These are phyloP conservation scores for Telenomus remus DNA, from an alignment of 1,140 invertebrate genomes.

Conservation along the genomic window DNA sequence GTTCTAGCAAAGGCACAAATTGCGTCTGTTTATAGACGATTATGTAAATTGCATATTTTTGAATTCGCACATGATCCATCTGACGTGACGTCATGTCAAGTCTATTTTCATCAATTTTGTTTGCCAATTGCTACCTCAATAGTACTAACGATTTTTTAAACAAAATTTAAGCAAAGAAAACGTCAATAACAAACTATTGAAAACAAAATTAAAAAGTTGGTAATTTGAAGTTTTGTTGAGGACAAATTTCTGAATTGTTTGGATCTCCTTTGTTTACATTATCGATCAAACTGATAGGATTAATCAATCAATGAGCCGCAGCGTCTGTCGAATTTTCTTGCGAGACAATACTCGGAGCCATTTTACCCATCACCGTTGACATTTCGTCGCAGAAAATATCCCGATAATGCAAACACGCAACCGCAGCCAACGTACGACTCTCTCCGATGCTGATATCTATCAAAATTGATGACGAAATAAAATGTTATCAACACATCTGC, in stretches of 20 bases:
- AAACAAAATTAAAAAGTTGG: too few species aligned
- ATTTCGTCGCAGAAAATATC: slow-evolving; percentile 39
- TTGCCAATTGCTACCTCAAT: background rate
- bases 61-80: slow-evolving; percentile 30
- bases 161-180: too few species aligned
- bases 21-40: slow-evolving; percentile 36
- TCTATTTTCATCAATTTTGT: slow-evolving; percentile 33
- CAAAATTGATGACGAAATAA: slow-evolving; percentile 48
- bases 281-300: slow-evolving; percentile 10
- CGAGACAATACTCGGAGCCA: slow-evolving; percentile 14
- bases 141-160: too few species aligned
- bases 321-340: background rate
- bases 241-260: too few species aligned
- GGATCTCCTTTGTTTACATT: background rate
- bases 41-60: slow-evolving; percentile 43
- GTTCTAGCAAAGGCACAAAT: slow-evolving; percentile 24
- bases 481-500: slow-evolving; percentile 43
- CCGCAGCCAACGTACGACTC: slow-evolving; percentile 16
- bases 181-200: too few species aligned
- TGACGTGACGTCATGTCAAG: slow-evolving; percentile 20
- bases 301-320: slow-evolving; percentile 19
- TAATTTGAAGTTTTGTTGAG: too few species aligned
- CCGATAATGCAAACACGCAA: slow-evolving; percentile 37
- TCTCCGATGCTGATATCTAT: slow-evolving; percentile 39
- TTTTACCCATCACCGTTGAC: slow-evolving; percentile 27